Evolutionary conservation across 2,888 invertebrate species (phyloP).

Genomic region (Tuta absoluta): DNA sequence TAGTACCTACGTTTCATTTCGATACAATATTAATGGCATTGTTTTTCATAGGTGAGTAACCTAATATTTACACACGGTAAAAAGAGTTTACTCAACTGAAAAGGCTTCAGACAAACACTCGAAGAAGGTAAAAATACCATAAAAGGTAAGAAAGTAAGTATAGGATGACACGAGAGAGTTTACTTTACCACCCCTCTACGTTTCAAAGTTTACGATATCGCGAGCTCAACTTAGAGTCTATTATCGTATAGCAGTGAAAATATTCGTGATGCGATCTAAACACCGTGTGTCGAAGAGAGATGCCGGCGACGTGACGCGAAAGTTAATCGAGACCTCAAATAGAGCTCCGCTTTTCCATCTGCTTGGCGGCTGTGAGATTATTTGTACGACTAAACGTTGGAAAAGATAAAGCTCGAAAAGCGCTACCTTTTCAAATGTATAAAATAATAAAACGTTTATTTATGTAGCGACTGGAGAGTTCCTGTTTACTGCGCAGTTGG

Average conservation of each 20-base stretch:
- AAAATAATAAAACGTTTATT: not conserved
- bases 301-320: constrained; percentile 23
- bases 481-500: not conserved
- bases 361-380: constrained; percentile 5
- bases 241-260: constrained; percentile 22
- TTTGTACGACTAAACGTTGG: not conserved
- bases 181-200: constrained; percentile 1
- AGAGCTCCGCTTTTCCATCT: constrained; percentile 12
- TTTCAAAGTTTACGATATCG: constrained; percentile 1
- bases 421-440: not conserved
- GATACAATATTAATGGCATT: too few species aligned
- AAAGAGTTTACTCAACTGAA: not conserved
- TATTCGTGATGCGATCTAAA: constrained; percentile 28
- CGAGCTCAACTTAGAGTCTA: constrained; percentile 8
- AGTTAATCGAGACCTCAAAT: constrained; percentile 3
- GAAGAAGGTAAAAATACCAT: not conserved
- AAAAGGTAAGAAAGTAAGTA: not conserved
- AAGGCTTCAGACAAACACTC: not conserved
- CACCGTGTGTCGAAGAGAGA: constrained; percentile 24
- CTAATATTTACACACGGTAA: not conserved
- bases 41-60: too few species aligned
- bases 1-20: too few species aligned
- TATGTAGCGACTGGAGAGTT: not conserved
- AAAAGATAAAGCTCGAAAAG: not conserved
- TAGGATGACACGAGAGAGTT: not conserved